Base-by-base conservation (phyloP, 2,113 vertebrate genomes). In the Meleagris gallopavo region DNA sequence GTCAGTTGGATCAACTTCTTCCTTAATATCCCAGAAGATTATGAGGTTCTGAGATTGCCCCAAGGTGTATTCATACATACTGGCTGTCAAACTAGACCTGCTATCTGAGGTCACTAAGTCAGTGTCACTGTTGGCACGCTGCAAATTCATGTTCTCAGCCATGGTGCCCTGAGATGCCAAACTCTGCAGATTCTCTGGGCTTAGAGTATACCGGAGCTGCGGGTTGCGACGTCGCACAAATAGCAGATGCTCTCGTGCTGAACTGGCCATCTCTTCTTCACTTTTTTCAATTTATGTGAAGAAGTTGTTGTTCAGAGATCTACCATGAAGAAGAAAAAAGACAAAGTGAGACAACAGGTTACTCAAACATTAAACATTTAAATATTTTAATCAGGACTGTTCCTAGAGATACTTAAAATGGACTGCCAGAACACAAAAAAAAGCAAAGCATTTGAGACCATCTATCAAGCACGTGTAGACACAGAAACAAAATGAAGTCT, bases 21-120 rank as follows among this genome's bases (percentile, higher is more conserved):
- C 99, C 93, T 99, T 99, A 96, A 99, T 99, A 96, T 99, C 99
- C 99, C 99, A 99, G 94, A 99, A 99, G 96, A 99, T 99, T 40
- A 99, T 98, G 54, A 99, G 98, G 92, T 99, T 99, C 97, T 99
- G 99, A 54, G 99, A 98, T 3, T 99, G 98, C 58, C 98, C 98
- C 90, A 99, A 93, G 0, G 99, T 99, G 89, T 98, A 98, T 80
- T 99, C 99, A 3, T 99, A 98, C 86, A 99, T 99, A 94, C 99
- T 99, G 7, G 99, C 99, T 2, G 99, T 99, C 76, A 99, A 69
- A 24, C 99, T 99, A 30, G 99, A 99, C 60, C 99, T 98, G 95
- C 98, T 99, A 45, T 99, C 99, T 0, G 99, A 99, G 25, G 98
- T 99, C 94, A 99, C 98, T 93, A 99, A 96, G 84, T 99, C 99